Evolutionary conservation across 2,888 invertebrate species (phyloP).

Genomic region (Drosophila ezoana): DNA sequence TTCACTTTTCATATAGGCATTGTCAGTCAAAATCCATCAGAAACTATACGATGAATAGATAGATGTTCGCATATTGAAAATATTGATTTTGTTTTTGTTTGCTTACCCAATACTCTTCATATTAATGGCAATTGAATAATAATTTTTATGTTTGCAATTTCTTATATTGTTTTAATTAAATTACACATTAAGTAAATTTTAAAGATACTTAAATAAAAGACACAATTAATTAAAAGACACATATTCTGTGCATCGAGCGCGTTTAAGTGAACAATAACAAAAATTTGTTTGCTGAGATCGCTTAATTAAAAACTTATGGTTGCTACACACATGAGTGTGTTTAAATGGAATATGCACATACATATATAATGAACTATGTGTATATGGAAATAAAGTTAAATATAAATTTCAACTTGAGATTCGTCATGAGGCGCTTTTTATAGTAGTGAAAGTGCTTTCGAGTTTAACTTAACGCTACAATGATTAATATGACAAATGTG

Average conservation of each 20-base stretch:
- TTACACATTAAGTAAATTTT: conserved; percentile 48
- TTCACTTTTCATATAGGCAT: too few species aligned
- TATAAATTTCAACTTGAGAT: conserved; percentile 65
- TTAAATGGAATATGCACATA: conserved; percentile 59
- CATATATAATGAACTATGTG: conserved; percentile 27
- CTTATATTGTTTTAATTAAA: conserved; percentile 36
- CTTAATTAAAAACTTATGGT: conserved; percentile 59
- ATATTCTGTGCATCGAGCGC: conserved; percentile 41
- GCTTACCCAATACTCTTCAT: neutral
- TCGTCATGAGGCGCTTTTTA: conserved; percentile 72
- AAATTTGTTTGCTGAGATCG: conserved; percentile 65
- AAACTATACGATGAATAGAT: too few species aligned
- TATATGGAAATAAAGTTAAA: conserved; percentile 24
- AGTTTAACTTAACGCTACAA: conserved; percentile 46
- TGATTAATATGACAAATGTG: conserved; percentile 29
- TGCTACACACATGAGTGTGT: conserved; percentile 23
- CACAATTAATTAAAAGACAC: conserved; percentile 59
- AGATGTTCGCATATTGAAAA: too few species aligned
- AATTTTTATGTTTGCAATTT: conserved; percentile 12
- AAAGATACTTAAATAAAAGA: conserved; percentile 46
- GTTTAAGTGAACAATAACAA: conserved; percentile 66
- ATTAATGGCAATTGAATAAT: neutral
- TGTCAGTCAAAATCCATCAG: too few species aligned
- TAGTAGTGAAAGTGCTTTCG: conserved; percentile 27
- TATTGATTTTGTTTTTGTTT: too few species aligned